phyloP scores from a whole-genome alignment of 2,113 vertebrate genomes.

The Macrotus californicus region DNA sequence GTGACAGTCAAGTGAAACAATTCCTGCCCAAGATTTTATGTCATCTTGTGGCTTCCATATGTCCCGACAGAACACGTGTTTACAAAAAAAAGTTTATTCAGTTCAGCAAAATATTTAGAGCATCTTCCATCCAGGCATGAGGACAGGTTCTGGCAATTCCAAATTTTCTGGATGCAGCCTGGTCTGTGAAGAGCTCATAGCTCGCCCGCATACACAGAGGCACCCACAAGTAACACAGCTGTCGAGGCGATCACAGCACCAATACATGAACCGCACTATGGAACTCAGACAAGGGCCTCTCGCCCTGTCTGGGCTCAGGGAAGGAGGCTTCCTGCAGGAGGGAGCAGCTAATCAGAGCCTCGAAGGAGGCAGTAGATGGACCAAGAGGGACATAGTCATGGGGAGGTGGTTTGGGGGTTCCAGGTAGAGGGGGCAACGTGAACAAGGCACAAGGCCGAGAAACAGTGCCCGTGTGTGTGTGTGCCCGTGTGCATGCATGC shows the following conservation, averaged over 20 bases:
- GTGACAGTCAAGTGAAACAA: too few relatives aligned
- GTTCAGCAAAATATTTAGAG: not conserved
- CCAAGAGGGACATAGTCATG: not conserved
- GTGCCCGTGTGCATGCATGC: not conserved
- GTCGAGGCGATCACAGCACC: not conserved
- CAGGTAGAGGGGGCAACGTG: not conserved
- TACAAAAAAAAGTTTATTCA: not conserved
- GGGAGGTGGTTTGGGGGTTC: not conserved
- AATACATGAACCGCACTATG: not conserved
- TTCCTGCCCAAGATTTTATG: not conserved
- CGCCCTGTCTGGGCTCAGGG: too few relatives aligned
- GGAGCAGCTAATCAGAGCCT: not conserved
- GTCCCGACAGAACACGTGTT: not conserved
- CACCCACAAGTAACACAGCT: not conserved
- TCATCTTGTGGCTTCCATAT: not conserved
- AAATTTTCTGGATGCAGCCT: not conserved
- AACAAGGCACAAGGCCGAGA: too few relatives aligned
- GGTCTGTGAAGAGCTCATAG: fast-evolving
- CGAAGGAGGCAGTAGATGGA: not conserved
- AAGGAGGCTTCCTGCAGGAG: not conserved
- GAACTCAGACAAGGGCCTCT: not conserved
- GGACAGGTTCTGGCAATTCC: not conserved
- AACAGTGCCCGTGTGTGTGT: not conserved
- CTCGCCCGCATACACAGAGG: fast-evolving
- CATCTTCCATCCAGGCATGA: not conserved